Base-by-base conservation (phyloP, 2,888 invertebrate genomes). In the Cantharis flavilabris region DNA sequence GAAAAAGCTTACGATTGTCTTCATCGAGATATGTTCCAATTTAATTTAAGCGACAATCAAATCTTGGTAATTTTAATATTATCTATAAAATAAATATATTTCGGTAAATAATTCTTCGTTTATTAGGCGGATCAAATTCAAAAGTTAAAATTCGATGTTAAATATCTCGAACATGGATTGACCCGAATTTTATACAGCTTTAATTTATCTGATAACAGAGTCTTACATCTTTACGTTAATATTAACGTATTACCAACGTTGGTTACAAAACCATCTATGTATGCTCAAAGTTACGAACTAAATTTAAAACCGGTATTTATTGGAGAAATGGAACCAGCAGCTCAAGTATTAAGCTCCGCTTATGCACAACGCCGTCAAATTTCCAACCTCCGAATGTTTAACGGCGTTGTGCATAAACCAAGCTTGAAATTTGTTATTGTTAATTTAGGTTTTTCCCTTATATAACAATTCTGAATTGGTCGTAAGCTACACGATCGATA, bases 361-460 rank as follows among this genome's bases (percentile, higher is more conserved):
- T 49, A n/a, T 49, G n/a, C n/a, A 49, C n/a, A 49, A 49, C n/a
- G 2, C 49, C 7, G n/a, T 49, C 7, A 49, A n/a, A 4, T 33
- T 33, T 3, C 3, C 33, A 13, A 33, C 11, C 3, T 3, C 3
- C 30, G 3, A 26, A n/a, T n/a, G 3, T 69, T 14, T 26, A 23
- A 69, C 13, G 14, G 5, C 13, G 26, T 26, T 28, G 69, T 10
- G n/a, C 10, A n/a, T 28, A 11, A 23, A 9, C 28, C 13, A 23
- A 26, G 0, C 28, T 9, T 62, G 23, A n/a, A 14, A 14, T 26
- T 23, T 30, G 0, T 3, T 3, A 13, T 26, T 49, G 5, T 62
- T 72, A 30, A 63, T 26, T 14, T 82, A 89, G 86, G 82, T 84
- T 16, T 87, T 85, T 80, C 89, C 89, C 88, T 77, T 90, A 16